Evolutionary conservation across 1,140 invertebrate genomes (phyloP).

Genomic region (Drosophila mayri): DNA sequence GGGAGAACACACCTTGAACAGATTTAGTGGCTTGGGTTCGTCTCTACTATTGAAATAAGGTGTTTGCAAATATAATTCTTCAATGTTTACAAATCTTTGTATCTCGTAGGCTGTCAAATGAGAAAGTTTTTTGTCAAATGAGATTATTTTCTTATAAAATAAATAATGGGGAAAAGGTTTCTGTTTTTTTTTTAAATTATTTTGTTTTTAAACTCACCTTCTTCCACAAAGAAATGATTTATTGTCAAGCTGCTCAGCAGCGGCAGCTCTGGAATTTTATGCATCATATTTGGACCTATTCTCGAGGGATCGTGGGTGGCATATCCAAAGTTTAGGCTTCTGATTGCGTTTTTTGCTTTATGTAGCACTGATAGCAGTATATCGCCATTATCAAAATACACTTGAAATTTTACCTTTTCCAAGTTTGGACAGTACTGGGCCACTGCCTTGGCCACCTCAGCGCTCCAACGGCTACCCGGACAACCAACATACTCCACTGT

Average conservation of each 20-base stretch:
- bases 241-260: neutral
- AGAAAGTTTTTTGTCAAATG: neutral
- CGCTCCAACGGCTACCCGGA: neutral
- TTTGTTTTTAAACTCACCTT: neutral
- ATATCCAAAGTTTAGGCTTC: neutral
- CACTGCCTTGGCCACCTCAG: neutral
- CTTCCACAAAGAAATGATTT: neutral
- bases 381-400: neutral
- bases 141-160: neutral
- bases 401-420: neutral
- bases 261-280: neutral
- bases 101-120: neutral
- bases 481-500: neutral
- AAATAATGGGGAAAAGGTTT: too few relatives aligned
- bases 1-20: neutral
- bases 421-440: neutral
- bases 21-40: neutral
- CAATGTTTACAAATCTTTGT: neutral
- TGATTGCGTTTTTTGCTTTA: neutral
- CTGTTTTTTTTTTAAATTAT: too few relatives aligned
- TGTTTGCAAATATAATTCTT: neutral
- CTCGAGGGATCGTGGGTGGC: accelerated
- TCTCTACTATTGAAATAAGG: accelerated
- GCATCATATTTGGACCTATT: neutral
- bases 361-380: neutral